A percentile compares a stretch with the other conserved stretches of the same genome.
Evolutionary conservation across 2,113 vertebrate species (phyloP).

Genomic region (Amblyornis subalaris): DNA sequence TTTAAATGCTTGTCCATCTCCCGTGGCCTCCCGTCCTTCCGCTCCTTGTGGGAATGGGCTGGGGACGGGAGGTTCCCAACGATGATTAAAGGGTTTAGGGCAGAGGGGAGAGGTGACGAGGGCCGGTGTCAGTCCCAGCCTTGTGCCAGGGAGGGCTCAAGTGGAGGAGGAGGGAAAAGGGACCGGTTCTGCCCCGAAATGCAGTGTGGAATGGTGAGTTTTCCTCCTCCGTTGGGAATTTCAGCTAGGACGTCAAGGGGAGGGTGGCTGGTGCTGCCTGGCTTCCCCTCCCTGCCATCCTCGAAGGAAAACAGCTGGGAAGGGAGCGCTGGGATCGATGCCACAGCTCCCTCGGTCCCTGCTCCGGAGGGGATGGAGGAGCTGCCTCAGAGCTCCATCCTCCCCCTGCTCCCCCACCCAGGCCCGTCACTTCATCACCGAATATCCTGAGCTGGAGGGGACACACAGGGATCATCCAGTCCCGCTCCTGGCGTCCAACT

Average conservation of each 20-base stretch:
- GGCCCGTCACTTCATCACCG: background rate
- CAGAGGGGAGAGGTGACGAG: background rate
- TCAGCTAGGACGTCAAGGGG: background rate
- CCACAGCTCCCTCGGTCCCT: background rate
- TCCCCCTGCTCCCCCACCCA: background rate
- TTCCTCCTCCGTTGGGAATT: background rate
- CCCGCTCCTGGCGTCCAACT: background rate
- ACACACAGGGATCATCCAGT: background rate
- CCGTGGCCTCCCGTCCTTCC: background rate
- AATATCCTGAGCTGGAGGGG: background rate
- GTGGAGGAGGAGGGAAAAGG: background rate
- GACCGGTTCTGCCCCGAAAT: background rate
- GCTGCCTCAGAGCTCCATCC: background rate
- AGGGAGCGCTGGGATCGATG: accelerated
- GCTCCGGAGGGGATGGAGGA: background rate
- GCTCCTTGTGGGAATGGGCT: background rate
- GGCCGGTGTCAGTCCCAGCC: background rate
- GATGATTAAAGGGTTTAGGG: background rate
- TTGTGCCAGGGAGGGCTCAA: background rate
- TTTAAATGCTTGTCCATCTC: background rate
- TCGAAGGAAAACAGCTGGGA: background rate
- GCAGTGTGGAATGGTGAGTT: background rate
- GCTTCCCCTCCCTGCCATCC: background rate
- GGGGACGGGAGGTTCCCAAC: background rate
- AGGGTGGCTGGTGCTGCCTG: background rate